These are phyloP conservation scores for Uria aalge DNA, from an alignment of 2,113 vertebrate species.

Conservation along the genomic window DNA sequence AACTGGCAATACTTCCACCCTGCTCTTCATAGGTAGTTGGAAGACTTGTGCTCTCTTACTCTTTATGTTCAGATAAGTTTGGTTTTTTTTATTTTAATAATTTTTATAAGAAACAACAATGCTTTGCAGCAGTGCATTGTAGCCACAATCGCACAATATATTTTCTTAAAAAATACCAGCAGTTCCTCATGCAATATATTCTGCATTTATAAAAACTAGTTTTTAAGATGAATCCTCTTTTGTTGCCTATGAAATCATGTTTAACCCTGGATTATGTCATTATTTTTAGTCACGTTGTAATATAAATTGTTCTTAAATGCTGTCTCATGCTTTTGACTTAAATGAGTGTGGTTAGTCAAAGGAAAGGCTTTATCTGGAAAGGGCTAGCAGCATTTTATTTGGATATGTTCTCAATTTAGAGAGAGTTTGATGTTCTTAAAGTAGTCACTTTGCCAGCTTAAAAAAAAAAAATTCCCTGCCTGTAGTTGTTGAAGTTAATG, in stretches of 20 bases:
- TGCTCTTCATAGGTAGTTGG: constrained; percentile 64
- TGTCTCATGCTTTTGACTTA: constrained; percentile 73
- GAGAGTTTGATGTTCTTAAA: constrained; percentile 71
- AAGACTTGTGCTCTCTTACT: constrained; percentile 69
- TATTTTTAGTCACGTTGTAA: constrained; percentile 74
- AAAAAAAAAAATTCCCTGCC: constrained; percentile 63
- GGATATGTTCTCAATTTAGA: constrained; percentile 74
- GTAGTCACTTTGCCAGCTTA: constrained; percentile 76
- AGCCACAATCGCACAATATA: constrained; percentile 88
- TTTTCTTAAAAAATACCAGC: constrained; percentile 88
- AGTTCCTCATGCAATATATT: constrained; percentile 87
- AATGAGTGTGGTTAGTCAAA: constrained; percentile 69
- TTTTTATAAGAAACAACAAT: constrained; percentile 71
- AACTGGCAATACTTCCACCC: constrained; percentile 71
- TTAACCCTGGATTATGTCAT: constrained; percentile 74
- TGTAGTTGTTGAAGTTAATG: constrained; percentile 81
- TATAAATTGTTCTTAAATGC: constrained; percentile 73
- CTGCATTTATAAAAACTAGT: constrained; percentile 91
- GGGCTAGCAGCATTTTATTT: constrained; percentile 77
- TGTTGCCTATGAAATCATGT: constrained; percentile 81
- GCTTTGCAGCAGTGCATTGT: constrained; percentile 82
- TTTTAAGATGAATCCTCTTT: constrained; percentile 79
- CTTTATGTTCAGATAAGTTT: constrained; percentile 39
- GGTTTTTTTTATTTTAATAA: constrained; percentile 69
- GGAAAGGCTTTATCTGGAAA: constrained; percentile 71